Percentiles rank a stretch among this genome's conserved stretches.
phyloP scores from a whole-genome alignment of 2,113 vertebrate genomes.

The Catharus fuscescens region DNA sequence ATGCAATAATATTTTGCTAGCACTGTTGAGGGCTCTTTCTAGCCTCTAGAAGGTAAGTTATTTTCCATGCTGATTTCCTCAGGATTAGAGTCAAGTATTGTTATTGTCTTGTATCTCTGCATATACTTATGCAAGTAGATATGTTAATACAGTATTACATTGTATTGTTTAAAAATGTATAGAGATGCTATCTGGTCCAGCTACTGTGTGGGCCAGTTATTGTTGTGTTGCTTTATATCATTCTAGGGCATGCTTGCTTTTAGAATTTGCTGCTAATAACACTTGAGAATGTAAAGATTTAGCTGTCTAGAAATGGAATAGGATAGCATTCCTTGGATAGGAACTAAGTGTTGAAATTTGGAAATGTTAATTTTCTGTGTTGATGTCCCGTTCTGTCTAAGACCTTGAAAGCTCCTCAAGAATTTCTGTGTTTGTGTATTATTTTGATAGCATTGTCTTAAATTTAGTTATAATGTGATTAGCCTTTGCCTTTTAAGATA shows the following conservation, averaged over 20 bases:
- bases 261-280: slow-evolving; percentile 20
- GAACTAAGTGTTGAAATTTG: neutral
- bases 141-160: slow-evolving; percentile 20
- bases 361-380: neutral
- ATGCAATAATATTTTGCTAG: slow-evolving; percentile 20
- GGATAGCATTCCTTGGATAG: neutral
- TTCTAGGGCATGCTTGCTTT: neutral
- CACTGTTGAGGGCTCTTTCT: neutral
- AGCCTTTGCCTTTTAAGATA: neutral
- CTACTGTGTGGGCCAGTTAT: slow-evolving; percentile 43
- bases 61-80: slow-evolving; percentile 39
- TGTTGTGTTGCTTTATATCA: slow-evolving; percentile 4
- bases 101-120: slow-evolving; percentile 41
- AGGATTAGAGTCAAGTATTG: slow-evolving; percentile 26
- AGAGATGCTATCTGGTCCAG: slow-evolving; percentile 51
- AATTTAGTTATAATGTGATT: neutral
- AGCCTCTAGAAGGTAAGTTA: slow-evolving; percentile 23
- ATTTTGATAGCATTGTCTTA: neutral
- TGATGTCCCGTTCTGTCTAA: neutral
- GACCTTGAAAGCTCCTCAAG: neutral
- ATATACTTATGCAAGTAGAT: slow-evolving; percentile 5
- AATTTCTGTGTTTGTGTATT: neutral
- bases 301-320: neutral
- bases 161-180: slow-evolving; percentile 52
- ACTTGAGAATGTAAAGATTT: neutral